phyloP scores from a whole-genome alignment of 2,113 vertebrate species.

The Acanthochromis polyacanthus region DNA sequence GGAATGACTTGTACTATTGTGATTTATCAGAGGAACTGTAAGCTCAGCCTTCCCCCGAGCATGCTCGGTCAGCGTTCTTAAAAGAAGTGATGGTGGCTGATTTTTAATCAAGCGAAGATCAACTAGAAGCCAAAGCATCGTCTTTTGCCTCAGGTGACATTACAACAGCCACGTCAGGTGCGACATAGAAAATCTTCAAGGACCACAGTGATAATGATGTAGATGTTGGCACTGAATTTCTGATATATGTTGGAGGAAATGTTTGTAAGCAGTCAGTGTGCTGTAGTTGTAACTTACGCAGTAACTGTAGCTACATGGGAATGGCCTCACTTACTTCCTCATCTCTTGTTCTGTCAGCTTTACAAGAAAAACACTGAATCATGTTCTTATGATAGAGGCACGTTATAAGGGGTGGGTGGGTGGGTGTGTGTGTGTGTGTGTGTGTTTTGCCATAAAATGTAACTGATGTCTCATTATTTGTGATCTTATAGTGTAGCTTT shows the following conservation, averaged over 20 bases:
- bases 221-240: background rate
- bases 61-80: accelerated
- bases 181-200: background rate
- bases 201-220: background rate
- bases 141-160: background rate
- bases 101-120: background rate
- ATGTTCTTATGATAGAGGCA: accelerated
- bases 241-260: background rate
- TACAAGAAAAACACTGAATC: background rate
- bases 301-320: background rate
- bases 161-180: background rate
- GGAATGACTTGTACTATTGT: background rate
- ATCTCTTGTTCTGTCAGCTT: accelerated
- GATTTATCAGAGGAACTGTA: conserved; percentile 13
- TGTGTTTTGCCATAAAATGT: background rate
- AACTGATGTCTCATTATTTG: background rate
- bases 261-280: background rate
- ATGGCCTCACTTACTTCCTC: background rate
- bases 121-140: accelerated
- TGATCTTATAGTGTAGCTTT: background rate
- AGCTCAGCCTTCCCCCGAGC: accelerated
- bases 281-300: accelerated
- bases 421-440: background rate
- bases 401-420: background rate
- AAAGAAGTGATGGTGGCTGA: accelerated